Conservation (phyloP, 2,113 vertebrate species). For the Eretmochelys imbricata region DNA sequence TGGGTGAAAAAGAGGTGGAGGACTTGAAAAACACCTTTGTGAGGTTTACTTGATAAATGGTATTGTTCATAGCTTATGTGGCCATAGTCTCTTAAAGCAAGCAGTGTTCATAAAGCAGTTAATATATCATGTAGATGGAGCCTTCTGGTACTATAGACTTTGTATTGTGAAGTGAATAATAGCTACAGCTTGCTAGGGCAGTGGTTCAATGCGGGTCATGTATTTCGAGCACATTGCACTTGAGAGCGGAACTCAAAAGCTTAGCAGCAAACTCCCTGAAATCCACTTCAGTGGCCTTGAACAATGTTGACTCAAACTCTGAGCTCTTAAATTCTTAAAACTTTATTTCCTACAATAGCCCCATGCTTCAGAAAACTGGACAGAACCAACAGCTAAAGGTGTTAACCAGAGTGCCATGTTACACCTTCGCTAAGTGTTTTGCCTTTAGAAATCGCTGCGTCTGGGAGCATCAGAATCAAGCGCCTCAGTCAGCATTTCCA, state of each 20-base stretch:
- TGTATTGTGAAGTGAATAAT: conserved; percentile 69
- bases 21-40: conserved; percentile 1
- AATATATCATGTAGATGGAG: conserved; percentile 54
- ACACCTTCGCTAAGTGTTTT: neutral
- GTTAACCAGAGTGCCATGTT: neutral
- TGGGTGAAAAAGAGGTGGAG: conserved; percentile 21
- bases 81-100: conserved; percentile 38
- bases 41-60: conserved; percentile 45
- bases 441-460: neutral
- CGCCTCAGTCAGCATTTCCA: neutral
- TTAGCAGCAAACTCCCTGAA: conserved; percentile 69
- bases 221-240: conserved; percentile 61
- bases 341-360: neutral
- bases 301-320: conserved; percentile 54
- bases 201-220: conserved; percentile 56
- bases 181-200: conserved; percentile 61
- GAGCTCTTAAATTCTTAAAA: conserved; percentile 18
- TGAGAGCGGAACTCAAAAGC: conserved; percentile 69
- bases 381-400: neutral
- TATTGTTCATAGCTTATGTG: conserved; percentile 4
- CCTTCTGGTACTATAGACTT: conserved; percentile 56
- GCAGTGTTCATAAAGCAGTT: conserved; percentile 32
- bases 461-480: neutral
- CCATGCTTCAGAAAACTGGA: neutral
- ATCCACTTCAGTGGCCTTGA: conserved; percentile 69